phyloP scores from a whole-genome alignment of 1,140 invertebrate species.

The Drosophila parvula region DNA sequence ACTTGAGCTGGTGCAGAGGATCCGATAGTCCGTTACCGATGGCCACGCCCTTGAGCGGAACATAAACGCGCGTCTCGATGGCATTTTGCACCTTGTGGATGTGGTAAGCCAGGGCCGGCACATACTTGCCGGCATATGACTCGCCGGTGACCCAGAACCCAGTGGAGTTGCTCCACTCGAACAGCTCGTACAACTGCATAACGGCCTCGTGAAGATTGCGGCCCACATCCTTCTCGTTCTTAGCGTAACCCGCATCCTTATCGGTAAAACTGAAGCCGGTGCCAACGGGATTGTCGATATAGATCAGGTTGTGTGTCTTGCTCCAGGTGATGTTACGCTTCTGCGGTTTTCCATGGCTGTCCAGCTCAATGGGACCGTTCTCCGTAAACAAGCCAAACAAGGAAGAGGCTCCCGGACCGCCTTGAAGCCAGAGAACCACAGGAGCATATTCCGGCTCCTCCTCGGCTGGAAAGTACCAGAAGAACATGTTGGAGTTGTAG shows the following conservation, averaged over 20 bases:
- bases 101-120: conserved; percentile 90
- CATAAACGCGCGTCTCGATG: conserved; percentile 85
- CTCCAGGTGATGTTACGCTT: conserved; percentile 90
- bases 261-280: conserved; percentile 91
- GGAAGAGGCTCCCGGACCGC: conserved; percentile 91
- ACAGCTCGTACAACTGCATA: conserved; percentile 90
- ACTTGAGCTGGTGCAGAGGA: conserved; percentile 91
- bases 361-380: conserved; percentile 91
- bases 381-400: conserved; percentile 92
- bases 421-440: conserved; percentile 94
- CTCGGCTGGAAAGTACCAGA: conserved; percentile 94
- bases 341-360: conserved; percentile 85
- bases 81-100: conserved; percentile 87
- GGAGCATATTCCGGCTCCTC: conserved; percentile 86
- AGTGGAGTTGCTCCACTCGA: conserved; percentile 87
- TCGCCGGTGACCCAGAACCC: conserved; percentile 93
- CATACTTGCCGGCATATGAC: conserved; percentile 94
- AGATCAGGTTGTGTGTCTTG: conserved; percentile 89
- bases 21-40: conserved; percentile 95
- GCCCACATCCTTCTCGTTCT: conserved; percentile 88
- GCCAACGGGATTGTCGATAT: conserved; percentile 95
- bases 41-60: conserved; percentile 89
- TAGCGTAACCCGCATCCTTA: conserved; percentile 87
- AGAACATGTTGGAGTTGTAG: conserved; percentile 93
- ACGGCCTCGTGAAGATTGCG: conserved; percentile 88